These are phyloP conservation scores for Luperina nickerlii DNA, from an alignment of 2,888 invertebrate species.

Conservation along the genomic window DNA sequence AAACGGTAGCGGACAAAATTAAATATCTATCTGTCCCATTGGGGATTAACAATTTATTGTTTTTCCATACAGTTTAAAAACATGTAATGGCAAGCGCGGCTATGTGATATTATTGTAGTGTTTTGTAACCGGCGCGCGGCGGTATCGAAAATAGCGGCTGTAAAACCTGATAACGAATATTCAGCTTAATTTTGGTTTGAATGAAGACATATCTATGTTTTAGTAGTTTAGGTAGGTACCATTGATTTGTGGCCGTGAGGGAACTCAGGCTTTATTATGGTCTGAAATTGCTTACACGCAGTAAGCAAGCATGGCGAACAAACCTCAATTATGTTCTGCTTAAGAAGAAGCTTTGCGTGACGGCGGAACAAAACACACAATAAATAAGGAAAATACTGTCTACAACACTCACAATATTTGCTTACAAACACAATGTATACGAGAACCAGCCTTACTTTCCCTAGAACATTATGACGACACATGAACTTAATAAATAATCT, in stretches of 20 bases:
- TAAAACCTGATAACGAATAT: background rate
- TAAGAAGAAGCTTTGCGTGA: too few relatives aligned
- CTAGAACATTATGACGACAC: slow-evolving; percentile 32
- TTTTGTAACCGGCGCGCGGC: background rate
- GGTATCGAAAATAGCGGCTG: background rate
- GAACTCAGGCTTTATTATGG: too few relatives aligned
- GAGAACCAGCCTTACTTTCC: slow-evolving; percentile 18
- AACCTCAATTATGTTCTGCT: too few relatives aligned
- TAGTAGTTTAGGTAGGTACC: background rate
- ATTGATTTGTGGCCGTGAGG: background rate
- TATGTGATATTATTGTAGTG: background rate
- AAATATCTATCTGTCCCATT: too few relatives aligned
- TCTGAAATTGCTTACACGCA: background rate
- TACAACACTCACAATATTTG: background rate
- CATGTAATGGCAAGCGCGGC: background rate
- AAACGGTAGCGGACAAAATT: too few relatives aligned
- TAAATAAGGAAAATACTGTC: background rate
- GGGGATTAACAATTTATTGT: background rate
- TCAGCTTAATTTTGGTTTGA: background rate
- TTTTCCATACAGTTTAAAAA: background rate
- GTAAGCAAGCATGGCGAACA: background rate
- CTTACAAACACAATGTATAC: slow-evolving; percentile 25
- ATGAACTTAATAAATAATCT: slow-evolving; percentile 60
- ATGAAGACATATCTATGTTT: background rate
- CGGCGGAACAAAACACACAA: too few relatives aligned